These are phyloP conservation scores for Seriola rivoliana DNA, from an alignment of 2,113 vertebrate species.

Conservation along the genomic window DNA sequence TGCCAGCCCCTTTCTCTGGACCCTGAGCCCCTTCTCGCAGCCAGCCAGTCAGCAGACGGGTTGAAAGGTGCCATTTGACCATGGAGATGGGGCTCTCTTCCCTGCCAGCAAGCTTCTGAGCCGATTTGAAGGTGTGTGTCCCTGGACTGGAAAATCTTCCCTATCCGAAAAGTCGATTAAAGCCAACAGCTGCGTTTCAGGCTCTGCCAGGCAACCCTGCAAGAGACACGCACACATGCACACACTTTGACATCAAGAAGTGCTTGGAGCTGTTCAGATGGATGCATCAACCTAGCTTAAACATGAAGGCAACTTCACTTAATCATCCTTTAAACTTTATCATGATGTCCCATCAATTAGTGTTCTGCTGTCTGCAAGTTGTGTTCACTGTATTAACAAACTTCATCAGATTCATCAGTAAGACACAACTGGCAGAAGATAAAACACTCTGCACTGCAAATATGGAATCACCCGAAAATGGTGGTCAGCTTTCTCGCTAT, in stretches of 20 bases:
- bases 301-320: constrained; percentile 71
- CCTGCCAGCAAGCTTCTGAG: constrained; percentile 82
- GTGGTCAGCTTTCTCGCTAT: neutral
- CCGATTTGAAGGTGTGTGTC: constrained; percentile 83
- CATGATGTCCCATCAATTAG: constrained; percentile 63
- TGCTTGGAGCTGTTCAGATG: constrained; percentile 70
- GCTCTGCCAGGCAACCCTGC: constrained; percentile 79
- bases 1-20: constrained; percentile 76
- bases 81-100: constrained; percentile 69
- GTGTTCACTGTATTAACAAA: constrained; percentile 65
- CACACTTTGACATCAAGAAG: constrained; percentile 73
- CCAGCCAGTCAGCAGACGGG: constrained; percentile 75
- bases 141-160: constrained; percentile 82
- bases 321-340: constrained; percentile 49
- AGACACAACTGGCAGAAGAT: constrained; percentile 54
- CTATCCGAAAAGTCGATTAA: constrained; percentile 85
- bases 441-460: constrained; percentile 8
- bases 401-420: constrained; percentile 73
- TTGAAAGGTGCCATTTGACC: constrained; percentile 84
- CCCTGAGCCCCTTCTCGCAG: constrained; percentile 65
- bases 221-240: constrained; percentile 50
- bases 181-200: constrained; percentile 86
- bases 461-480: constrained; percentile 11
- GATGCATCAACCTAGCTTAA: constrained; percentile 46
- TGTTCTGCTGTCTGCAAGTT: constrained; percentile 57